phyloP scores from a whole-genome alignment of 92 coral and sea anemone genomes.

The Siderastrea siderea region DNA sequence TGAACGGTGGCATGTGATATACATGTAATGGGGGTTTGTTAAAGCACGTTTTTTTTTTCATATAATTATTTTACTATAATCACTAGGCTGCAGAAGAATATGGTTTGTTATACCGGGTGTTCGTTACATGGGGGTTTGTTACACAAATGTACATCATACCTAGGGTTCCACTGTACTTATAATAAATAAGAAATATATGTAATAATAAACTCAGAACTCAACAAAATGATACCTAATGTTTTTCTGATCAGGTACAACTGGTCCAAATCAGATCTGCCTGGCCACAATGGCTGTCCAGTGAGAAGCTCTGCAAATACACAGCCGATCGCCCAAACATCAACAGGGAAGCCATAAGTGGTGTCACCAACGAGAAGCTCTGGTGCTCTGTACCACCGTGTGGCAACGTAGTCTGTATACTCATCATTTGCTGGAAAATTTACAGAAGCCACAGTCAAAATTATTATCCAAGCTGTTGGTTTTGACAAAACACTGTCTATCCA shows the following conservation, averaged over 20 bases:
- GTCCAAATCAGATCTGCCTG: constrained; percentile 97
- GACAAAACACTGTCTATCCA: no score
- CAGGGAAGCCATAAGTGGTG: constrained; percentile 91
- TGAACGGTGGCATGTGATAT: no score
- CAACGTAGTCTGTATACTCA: constrained; percentile 98
- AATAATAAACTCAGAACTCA: no score
- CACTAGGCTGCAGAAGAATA: no score
- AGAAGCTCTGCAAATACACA: constrained; percentile 97
- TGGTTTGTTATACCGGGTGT: no score
- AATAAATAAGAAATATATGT: no score
- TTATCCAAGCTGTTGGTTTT: not conserved
- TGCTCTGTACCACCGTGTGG: constrained; percentile 99
- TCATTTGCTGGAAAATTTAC: constrained; percentile 72
- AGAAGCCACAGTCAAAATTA: not conserved
- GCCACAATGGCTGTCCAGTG: constrained; percentile 96
- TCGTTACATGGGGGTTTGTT: no score
- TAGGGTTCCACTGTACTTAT: not conserved
- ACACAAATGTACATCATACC: not conserved
- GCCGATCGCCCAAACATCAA: constrained; percentile 99
- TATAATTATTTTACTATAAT: no score
- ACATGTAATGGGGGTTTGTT: no score
- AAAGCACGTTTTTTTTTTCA: no score
- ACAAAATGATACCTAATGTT: constrained; percentile 81
- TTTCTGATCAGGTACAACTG: constrained; percentile 92
- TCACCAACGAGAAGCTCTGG: constrained; percentile 98